Evolutionary conservation across 2,797 vertebrate genomes (phyloP), one percentile per base, ranked within the genome.

Genomic region (Malurus splendens): DNA sequence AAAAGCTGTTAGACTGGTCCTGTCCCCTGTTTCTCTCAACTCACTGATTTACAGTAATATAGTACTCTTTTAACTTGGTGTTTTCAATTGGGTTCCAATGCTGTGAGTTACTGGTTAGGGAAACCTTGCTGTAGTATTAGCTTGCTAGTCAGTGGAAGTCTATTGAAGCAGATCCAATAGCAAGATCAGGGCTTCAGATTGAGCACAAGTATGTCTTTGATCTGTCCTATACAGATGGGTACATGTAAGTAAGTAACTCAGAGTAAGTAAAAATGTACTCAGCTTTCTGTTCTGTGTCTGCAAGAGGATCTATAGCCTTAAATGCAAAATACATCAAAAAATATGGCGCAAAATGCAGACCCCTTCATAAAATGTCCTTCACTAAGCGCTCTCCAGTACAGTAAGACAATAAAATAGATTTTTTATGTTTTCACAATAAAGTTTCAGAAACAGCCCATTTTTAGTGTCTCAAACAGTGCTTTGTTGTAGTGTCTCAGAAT

Each of bases 331-430:
- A 25, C 3, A 6, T n/a, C 4, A 19, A 57, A 82, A 73, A 84
- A 47, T 14, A 7, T 1, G 10, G 71, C 77, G 60, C 11, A 44
- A 32, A 77, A 72, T 33, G 9, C 32, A 28, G 8, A 0, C 10
- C 10, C 4, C 52, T 88, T 84, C 16, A 7, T 52, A 38, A 68
- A 33, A 22, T 55, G 20, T 30, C 3, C 7, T 76, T 82, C 27
- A 59, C 27, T 44, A 11, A 38, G 15, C 0, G 0, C 32, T 65
- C 72, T 48, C 12, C 13, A 45, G 25, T 50, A 47, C 24, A 61
- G 1, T 36, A 36, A 57, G 61, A n/a, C 7, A 61, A 20, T 38
- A 22, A 68, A 80, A 32, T 8, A 25, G 18, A 9, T 3, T 36
- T 71, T 89, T 41, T 36, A 24, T 67, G 28, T 64, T 87, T 86